phyloP scores from a whole-genome alignment of 2,888 invertebrate genomes.

The Drosophila meridionalis region DNA sequence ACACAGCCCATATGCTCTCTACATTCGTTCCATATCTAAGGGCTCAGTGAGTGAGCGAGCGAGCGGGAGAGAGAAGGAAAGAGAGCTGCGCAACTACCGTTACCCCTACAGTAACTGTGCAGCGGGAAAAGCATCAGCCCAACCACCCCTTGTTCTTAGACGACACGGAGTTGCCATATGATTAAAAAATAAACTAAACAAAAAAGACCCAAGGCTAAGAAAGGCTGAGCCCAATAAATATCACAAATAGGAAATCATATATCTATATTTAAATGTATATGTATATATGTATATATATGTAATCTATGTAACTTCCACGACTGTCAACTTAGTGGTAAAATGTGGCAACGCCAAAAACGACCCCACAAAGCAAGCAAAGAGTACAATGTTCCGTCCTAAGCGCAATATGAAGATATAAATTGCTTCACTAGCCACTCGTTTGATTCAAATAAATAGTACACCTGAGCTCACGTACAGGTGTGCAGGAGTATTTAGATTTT shows the following conservation, averaged over 20 bases:
- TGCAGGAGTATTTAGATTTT: background rate
- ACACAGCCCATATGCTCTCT: conserved; percentile 49
- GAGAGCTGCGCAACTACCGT: conserved; percentile 6
- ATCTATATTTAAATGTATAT: background rate
- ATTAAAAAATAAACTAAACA: background rate
- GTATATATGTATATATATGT: background rate
- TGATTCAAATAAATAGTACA: background rate
- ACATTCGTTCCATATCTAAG: conserved; percentile 11
- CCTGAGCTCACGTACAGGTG: background rate
- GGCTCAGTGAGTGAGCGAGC: conserved; percentile 7
- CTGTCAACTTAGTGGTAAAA: background rate
- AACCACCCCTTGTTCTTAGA: conserved; percentile 31
- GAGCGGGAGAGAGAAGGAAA: background rate
- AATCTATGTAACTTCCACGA: background rate
- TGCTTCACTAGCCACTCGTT: background rate
- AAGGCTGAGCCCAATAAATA: too few species aligned
- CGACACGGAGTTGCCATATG: conserved; percentile 28
- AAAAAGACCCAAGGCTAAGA: background rate
- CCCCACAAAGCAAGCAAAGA: background rate
- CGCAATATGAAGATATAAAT: background rate
- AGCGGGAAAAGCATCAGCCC: conserved; percentile 4
- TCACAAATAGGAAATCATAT: too few species aligned
- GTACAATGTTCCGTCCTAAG: background rate
- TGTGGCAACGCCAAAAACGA: background rate
- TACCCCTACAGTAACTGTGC: conserved; percentile 9